These are phyloP conservation scores for Stenodera caucasica DNA, from an alignment of 2,888 invertebrate genomes.

Conservation along the genomic window DNA sequence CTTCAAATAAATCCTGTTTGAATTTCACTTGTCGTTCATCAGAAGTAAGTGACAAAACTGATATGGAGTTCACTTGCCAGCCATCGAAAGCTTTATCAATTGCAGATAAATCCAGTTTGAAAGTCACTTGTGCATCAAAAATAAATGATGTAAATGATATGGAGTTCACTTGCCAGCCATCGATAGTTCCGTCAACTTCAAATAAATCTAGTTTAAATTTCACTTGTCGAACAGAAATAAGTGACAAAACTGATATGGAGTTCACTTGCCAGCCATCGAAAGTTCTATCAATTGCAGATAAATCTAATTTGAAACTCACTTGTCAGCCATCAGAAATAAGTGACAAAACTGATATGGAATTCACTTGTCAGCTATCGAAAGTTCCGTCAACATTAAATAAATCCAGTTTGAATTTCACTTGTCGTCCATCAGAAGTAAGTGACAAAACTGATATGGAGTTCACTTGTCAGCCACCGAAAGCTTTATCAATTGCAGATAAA, in stretches of 20 bases:
- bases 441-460: neutral
- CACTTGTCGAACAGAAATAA: neutral
- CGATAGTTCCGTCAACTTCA: neutral
- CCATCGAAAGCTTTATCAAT: neutral
- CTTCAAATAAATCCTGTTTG: neutral
- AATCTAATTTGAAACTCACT: slow-evolving; percentile 25
- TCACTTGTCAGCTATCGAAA: slow-evolving; percentile 14
- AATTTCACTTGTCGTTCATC: neutral
- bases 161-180: too few relatives aligned
- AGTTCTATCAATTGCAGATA: neutral
- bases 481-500: neutral
- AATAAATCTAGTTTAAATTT: neutral
- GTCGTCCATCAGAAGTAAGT: neutral
- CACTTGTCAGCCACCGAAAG: neutral
- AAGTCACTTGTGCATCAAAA: neutral
- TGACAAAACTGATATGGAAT: neutral
- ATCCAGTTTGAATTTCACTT: neutral
- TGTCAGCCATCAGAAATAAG: slow-evolving; percentile 7
- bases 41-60: too few relatives aligned
- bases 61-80: neutral
- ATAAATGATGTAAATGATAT: too few relatives aligned
- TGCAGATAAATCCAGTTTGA: neutral
- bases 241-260: neutral
- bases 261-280: neutral
- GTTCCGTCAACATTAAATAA: neutral